phyloP scores from a whole-genome alignment of 2,797 vertebrate genomes.

The Gymnoscopelus braueri region DNA sequence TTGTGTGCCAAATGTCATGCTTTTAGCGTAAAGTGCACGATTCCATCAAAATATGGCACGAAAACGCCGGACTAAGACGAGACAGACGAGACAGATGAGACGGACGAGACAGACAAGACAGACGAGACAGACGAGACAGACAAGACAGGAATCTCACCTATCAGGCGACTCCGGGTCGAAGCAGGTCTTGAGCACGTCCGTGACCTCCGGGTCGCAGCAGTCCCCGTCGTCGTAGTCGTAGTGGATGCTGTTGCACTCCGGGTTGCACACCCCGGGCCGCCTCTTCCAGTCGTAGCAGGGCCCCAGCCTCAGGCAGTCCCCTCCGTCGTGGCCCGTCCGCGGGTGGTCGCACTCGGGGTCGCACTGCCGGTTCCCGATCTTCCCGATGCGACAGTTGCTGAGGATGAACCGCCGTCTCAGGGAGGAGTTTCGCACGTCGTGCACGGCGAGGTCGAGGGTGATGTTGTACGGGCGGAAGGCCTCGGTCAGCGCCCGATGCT shows the following conservation, averaged over 20 bases:
- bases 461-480: conserved; percentile 93
- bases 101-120: too few species aligned
- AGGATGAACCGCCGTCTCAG: conserved; percentile 87
- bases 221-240: conserved; percentile 96
- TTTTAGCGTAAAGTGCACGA: too few species aligned
- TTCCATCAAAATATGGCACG: too few species aligned
- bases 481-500: conserved; percentile 84
- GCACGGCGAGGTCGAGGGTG: conserved; percentile 86
- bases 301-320: conserved; percentile 88
- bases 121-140: too few species aligned
- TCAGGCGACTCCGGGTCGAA: conserved; percentile 93
- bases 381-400: conserved; percentile 91
- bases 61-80: too few species aligned
- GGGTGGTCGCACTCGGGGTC: conserved; percentile 95
- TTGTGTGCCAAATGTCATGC: too few species aligned
- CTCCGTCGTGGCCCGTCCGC: conserved; percentile 92
- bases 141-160: conserved; percentile 81
- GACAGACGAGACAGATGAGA: too few species aligned
- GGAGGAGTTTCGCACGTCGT: conserved; percentile 85
- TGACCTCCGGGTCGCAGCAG: conserved; percentile 89
- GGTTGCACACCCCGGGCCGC: conserved; percentile 89
- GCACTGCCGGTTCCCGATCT: conserved; percentile 94
- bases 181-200: conserved; percentile 89
- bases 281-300: conserved; percentile 93
- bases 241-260: conserved; percentile 93